phyloP scores from a whole-genome alignment of 2,797 vertebrate genomes.

The Manis pentadactyla region DNA sequence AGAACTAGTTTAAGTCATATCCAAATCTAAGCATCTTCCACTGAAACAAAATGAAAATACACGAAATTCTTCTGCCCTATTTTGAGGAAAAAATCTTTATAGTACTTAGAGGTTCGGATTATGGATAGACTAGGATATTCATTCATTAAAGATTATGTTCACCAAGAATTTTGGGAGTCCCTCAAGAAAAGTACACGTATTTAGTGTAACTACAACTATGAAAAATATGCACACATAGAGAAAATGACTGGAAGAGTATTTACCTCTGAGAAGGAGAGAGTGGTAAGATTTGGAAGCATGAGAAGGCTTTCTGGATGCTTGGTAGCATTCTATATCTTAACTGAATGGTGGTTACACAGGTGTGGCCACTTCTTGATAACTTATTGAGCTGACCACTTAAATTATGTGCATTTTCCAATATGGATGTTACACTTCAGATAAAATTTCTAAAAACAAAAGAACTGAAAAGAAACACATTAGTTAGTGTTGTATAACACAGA shows the following conservation, averaged over 20 bases:
- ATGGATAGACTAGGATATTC: neutral
- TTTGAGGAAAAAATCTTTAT: neutral
- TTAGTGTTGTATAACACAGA: neutral
- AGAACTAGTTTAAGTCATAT: conserved; percentile 27
- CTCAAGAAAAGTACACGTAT: conserved; percentile 24
- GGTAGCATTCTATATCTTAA: neutral
- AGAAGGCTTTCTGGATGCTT: neutral
- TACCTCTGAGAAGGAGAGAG: neutral
- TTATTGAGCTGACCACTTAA: neutral
- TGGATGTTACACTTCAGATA: neutral
- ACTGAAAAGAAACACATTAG: conserved; percentile 28
- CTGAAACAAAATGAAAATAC: conserved; percentile 42
- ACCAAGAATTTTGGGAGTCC: neutral
- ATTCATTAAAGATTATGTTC: neutral
- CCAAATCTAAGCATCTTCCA: conserved; percentile 5
- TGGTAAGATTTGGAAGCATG: neutral
- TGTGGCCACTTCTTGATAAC: neutral
- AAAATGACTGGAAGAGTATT: neutral
- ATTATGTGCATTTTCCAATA: neutral
- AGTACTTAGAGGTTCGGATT: neutral
- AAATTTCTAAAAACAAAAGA: neutral
- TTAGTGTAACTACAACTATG: neutral
- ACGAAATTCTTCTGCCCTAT: neutral
- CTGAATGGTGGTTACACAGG: neutral
- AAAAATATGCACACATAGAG: neutral